phyloP scores from a whole-genome alignment of 2,797 vertebrate species.

The Acanthis flammea region DNA sequence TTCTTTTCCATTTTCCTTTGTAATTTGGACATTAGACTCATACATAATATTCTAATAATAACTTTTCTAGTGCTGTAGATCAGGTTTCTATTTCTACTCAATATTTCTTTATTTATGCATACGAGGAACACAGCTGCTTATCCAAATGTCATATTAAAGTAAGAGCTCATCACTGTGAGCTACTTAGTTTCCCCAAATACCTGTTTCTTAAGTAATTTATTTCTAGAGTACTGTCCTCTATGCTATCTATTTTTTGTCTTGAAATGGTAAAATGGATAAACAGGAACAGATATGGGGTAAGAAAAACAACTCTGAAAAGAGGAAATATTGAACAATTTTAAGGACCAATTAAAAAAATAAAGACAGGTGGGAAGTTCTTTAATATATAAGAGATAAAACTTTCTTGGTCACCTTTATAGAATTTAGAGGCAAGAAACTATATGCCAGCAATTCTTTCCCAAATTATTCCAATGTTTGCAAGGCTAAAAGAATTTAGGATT shows the following conservation, averaged over 20 bases:
- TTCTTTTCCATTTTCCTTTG: background rate
- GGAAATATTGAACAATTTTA: background rate
- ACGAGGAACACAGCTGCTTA: background rate
- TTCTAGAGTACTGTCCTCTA: background rate
- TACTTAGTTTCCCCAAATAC: background rate
- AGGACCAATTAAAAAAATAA: background rate
- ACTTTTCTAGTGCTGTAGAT: background rate
- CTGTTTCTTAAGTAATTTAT: background rate
- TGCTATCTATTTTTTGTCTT: background rate
- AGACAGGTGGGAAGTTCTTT: fast-evolving
- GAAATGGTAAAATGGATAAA: background rate
- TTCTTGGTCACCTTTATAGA: background rate
- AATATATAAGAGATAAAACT: background rate
- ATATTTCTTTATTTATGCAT: background rate
- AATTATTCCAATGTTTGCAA: background rate
- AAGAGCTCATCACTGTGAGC: background rate
- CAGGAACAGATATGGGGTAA: background rate
- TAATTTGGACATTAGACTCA: background rate
- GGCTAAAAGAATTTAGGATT: background rate
- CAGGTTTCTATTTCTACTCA: background rate
- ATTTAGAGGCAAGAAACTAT: background rate
- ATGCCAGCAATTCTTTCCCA: background rate
- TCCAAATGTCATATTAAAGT: background rate
- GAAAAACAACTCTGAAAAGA: background rate
- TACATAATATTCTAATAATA: background rate